phyloP scores from a whole-genome alignment of 1,140 invertebrate species.

The Streblospio benedicti region DNA sequence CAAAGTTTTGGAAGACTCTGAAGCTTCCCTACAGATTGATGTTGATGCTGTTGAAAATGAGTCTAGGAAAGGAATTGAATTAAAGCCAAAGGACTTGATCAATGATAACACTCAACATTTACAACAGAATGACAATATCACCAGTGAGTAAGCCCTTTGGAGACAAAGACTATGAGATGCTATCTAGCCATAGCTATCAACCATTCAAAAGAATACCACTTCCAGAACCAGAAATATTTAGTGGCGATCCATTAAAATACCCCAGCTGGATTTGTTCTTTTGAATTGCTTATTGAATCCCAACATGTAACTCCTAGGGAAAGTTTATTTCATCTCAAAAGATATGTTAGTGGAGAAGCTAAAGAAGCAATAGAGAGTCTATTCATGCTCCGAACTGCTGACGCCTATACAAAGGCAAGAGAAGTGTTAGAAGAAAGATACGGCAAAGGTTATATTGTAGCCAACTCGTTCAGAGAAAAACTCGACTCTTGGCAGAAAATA shows the following conservation, averaged over 20 bases:
- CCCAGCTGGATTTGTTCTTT: conserved; percentile 7
- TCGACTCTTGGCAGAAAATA: conserved; percentile 12
- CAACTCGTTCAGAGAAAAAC: conserved; percentile 5
- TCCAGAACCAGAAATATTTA: conserved; percentile 21
- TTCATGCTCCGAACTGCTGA: too few species aligned
- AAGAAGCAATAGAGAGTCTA: conserved; percentile 1
- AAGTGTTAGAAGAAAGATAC: neutral
- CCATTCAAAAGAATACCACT: too few species aligned
- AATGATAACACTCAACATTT: too few species aligned
- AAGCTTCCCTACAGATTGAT: too few species aligned
- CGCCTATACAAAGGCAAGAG: neutral
- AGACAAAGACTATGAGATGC: too few species aligned
- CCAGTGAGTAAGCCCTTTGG: too few species aligned
- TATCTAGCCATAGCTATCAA: too few species aligned
- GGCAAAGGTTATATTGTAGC: neutral
- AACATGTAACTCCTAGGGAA: neutral
- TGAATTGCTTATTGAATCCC: neutral
- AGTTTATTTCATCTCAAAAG: conserved; percentile 2
- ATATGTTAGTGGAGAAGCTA: conserved; percentile 9
- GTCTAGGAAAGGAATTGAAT: too few species aligned
- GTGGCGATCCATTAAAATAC: conserved; percentile 21
- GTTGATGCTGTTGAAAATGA: too few species aligned
- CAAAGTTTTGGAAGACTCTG: too few species aligned
- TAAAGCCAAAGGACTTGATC: too few species aligned
- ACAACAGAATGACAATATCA: too few species aligned